Evolutionary conservation across 2,113 vertebrate genomes (phyloP).

Genomic region (Cochlearius cochlearius): DNA sequence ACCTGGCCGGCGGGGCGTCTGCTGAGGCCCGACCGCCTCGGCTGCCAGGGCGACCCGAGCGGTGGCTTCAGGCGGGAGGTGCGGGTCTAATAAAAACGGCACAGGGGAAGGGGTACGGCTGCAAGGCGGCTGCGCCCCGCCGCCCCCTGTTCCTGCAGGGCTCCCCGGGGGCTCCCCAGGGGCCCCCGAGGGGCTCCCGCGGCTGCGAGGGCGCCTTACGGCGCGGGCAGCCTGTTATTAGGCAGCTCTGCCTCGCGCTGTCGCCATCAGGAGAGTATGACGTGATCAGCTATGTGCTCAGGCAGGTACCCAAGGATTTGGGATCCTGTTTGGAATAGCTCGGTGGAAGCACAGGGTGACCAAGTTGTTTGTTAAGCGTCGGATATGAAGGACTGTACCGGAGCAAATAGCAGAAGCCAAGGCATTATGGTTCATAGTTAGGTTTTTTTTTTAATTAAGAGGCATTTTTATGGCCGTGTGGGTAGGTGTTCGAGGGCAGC

Average conservation of each 20-base stretch:
- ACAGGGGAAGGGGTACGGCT: fast-evolving
- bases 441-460: background rate
- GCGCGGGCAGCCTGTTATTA: fast-evolving
- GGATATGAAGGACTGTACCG: background rate
- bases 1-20: fast-evolving
- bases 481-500: background rate
- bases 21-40: fast-evolving
- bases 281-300: background rate
- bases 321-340: background rate
- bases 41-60: fast-evolving
- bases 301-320: too few relatives aligned
- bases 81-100: fast-evolving
- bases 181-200: background rate
- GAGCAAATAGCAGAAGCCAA: background rate
- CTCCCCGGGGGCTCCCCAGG: too few relatives aligned
- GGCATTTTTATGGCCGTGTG: fast-evolving
- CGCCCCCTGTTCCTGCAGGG: fast-evolving
- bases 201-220: fast-evolving
- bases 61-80: fast-evolving
- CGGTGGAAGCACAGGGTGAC: background rate
- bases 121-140: fast-evolving
- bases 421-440: background rate
- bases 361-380: background rate
- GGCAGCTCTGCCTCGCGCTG: fast-evolving
- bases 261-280: fast-evolving